phyloP scores from a whole-genome alignment of 1,140 invertebrate genomes.

The Megalonaias nervosa region DNA sequence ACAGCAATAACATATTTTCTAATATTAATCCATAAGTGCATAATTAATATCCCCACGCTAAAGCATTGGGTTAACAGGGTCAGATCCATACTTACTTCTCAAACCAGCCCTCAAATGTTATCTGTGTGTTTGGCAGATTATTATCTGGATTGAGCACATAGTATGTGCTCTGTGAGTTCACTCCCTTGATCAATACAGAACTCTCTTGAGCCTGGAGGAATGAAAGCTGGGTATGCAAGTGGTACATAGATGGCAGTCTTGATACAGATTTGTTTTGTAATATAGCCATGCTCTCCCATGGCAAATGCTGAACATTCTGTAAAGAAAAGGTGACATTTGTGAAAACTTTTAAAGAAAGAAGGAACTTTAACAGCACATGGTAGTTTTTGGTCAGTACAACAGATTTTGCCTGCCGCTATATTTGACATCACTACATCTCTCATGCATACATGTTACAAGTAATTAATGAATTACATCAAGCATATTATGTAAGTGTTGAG shows the following conservation, averaged over 20 bases:
- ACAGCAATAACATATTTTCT: too few relatives aligned
- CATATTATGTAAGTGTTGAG: too few relatives aligned
- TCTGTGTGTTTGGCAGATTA: slow-evolving; percentile 80
- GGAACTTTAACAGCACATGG: too few relatives aligned
- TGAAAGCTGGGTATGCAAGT: slow-evolving; percentile 78
- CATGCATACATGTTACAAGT: too few relatives aligned
- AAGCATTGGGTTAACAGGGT: too few relatives aligned
- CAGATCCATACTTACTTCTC: slow-evolving; percentile 44
- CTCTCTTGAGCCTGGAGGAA: slow-evolving; percentile 46
- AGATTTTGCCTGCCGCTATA: too few relatives aligned
- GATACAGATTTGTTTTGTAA: slow-evolving; percentile 78
- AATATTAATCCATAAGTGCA: too few relatives aligned
- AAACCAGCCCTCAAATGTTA: slow-evolving; percentile 75
- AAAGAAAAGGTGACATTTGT: slow-evolving; percentile 40
- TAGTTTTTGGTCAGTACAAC: too few relatives aligned
- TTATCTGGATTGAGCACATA: slow-evolving; percentile 81
- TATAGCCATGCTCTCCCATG: slow-evolving; percentile 82
- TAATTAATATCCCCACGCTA: too few relatives aligned
- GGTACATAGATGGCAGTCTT: slow-evolving; percentile 82
- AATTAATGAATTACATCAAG: too few relatives aligned
- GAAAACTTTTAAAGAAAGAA: too few relatives aligned
- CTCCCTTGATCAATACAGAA: slow-evolving; percentile 75
- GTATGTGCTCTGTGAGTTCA: slow-evolving; percentile 72
- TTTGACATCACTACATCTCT: too few relatives aligned
- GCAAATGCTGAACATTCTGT: slow-evolving; percentile 81